phyloP scores from a whole-genome alignment of 2,888 invertebrate species.

The Plagiodera versicolora region DNA sequence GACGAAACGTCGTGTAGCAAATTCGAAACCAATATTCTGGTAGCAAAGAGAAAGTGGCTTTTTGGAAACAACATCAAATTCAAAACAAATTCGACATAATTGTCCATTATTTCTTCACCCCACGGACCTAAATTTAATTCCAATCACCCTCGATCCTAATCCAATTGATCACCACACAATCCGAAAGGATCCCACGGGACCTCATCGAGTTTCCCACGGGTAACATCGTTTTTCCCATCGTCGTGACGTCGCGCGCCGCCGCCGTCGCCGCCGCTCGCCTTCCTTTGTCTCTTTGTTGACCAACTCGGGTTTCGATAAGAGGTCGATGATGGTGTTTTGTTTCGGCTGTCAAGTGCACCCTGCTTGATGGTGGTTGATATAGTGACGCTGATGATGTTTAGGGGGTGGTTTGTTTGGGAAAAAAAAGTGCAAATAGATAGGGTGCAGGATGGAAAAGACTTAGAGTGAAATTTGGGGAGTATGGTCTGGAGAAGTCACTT shows the following conservation, averaged over 20 bases:
- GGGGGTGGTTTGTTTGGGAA: neutral
- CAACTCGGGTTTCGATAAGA: neutral
- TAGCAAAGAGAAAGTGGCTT: too few relatives aligned
- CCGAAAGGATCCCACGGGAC: conserved; percentile 29
- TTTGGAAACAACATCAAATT: too few relatives aligned
- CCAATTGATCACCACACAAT: conserved; percentile 4
- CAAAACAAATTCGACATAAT: too few relatives aligned
- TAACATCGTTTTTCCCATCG: conserved; percentile 23
- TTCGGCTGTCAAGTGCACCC: conserved; percentile 13
- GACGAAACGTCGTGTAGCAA: too few relatives aligned
- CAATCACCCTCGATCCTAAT: conserved; percentile 7
- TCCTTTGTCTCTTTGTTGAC: conserved; percentile 13
- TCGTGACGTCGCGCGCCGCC: conserved; percentile 2
- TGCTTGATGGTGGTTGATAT: conserved; percentile 5
- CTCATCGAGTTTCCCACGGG: conserved; percentile 33
- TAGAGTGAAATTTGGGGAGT: too few relatives aligned
- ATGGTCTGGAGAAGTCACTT: too few relatives aligned
- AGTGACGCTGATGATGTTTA: neutral
- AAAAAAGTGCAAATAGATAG: neutral
- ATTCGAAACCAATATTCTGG: too few relatives aligned
- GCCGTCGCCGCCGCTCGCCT: neutral
- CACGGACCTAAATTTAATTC: neutral
- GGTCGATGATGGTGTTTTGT: conserved; percentile 11
- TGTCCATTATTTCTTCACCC: too few relatives aligned
- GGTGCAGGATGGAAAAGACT: too few relatives aligned